Evolutionary conservation across 2,113 vertebrate species (phyloP).

Genomic region (Piaya cayana): DNA sequence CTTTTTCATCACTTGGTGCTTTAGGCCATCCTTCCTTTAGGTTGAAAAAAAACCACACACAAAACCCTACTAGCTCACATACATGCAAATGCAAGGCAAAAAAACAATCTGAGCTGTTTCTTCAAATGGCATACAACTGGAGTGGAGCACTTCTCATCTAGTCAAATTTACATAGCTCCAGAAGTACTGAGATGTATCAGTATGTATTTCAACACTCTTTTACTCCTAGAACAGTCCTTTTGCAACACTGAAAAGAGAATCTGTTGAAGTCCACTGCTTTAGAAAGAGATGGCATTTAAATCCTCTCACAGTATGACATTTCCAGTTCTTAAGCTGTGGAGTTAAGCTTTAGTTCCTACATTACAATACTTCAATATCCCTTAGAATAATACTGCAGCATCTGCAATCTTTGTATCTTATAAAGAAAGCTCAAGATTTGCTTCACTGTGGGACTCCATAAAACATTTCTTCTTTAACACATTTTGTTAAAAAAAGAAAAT

Average conservation of each 20-base stretch:
- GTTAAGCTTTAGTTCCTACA: background rate
- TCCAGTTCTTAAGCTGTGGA: fast-evolving
- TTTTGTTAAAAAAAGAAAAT: background rate
- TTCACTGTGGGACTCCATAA: background rate
- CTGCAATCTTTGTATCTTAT: background rate
- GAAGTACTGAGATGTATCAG: background rate
- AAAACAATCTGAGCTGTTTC: fast-evolving
- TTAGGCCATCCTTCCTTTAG: background rate
- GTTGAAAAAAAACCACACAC: background rate
- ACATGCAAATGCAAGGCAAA: background rate
- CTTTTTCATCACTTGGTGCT: background rate
- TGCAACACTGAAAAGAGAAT: background rate
- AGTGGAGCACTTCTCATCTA: background rate
- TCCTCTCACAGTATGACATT: background rate
- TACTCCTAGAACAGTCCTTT: background rate
- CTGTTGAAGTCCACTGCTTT: background rate
- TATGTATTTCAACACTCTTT: background rate
- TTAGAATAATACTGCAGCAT: background rate
- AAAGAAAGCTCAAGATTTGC: fast-evolving
- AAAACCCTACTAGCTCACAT: background rate
- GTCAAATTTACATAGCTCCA: background rate
- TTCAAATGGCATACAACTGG: background rate
- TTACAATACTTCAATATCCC: fast-evolving
- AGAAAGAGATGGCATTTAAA: background rate
- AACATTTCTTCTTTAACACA: background rate